phyloP scores from a whole-genome alignment of 2,113 vertebrate genomes.

The Pyxicephalus adspersus region DNA sequence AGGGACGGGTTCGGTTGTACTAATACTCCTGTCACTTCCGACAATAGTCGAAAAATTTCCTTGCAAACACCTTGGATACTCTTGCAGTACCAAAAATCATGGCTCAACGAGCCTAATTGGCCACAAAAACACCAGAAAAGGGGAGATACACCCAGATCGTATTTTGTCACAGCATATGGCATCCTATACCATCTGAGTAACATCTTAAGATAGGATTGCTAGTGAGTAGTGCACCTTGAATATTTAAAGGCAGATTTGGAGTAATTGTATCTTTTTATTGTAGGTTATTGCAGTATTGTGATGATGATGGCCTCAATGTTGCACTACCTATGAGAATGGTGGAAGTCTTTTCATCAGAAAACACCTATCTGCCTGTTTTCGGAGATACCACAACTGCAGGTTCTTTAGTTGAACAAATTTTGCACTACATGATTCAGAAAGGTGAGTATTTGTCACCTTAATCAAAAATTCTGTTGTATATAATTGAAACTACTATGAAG shows the following conservation, averaged over 20 bases:
- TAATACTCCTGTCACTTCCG: too few species aligned
- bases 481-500: neutral
- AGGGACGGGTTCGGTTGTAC: too few species aligned
- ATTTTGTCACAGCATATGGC: neutral
- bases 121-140: too few species aligned
- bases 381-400: conserved; percentile 82
- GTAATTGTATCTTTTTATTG: neutral
- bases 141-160: too few species aligned
- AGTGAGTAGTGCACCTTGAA: too few species aligned
- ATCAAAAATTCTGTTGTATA: neutral
- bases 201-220: too few species aligned
- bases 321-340: conserved; percentile 97
- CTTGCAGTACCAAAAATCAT: too few species aligned
- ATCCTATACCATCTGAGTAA: neutral
- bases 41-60: too few species aligned
- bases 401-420: conserved; percentile 93
- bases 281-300: conserved; percentile 86
- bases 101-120: too few species aligned
- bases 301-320: conserved; percentile 88
- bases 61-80: too few species aligned
- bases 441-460: conserved; percentile 72
- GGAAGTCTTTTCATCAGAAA: conserved; percentile 93
- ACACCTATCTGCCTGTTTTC: conserved; percentile 85
- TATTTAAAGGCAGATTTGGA: too few species aligned
- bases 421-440: conserved; percentile 98